Conservation (phyloP, 2,113 vertebrate species). For the Chamaea fasciata region DNA sequence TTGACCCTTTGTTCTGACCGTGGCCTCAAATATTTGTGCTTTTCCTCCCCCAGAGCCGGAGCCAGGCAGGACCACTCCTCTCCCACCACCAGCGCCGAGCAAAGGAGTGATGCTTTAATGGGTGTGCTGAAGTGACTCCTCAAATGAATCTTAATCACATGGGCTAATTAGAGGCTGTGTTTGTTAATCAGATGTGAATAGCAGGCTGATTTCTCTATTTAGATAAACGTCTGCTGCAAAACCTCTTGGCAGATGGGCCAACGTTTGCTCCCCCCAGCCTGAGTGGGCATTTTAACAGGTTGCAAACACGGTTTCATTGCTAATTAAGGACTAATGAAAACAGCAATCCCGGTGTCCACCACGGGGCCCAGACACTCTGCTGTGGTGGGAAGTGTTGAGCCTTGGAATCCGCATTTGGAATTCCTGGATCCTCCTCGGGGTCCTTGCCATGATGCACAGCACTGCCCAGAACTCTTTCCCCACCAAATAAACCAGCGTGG, state of each 20-base stretch:
- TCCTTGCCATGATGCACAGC: accelerated
- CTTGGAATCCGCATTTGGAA: not conserved
- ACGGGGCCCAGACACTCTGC: not conserved
- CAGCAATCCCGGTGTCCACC: not conserved
- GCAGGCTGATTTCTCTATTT: slow-evolving; percentile 44
- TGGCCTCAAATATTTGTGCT: not conserved
- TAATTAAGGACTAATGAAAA: not conserved
- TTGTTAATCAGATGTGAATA: slow-evolving; percentile 56
- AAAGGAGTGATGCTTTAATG: not conserved
- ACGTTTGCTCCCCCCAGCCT: not conserved
- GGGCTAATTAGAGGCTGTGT: slow-evolving; percentile 46
- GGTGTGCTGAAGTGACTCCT: not conserved
- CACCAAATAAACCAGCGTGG: not conserved
- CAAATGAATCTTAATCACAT: slow-evolving; percentile 19
- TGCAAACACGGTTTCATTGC: not conserved
- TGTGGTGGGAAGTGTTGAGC: not conserved
- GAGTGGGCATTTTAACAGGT: slow-evolving; percentile 31
- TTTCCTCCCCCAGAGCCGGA: not conserved
- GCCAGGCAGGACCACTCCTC: not conserved
- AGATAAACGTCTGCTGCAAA: not conserved
- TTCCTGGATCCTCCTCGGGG: not conserved
- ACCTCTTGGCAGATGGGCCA: slow-evolving; percentile 42
- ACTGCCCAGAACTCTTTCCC: not conserved
- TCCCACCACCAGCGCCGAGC: accelerated
- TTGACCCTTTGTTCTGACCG: not conserved